Conservation (phyloP, 2,113 vertebrate genomes). For the Upupa epops region DNA sequence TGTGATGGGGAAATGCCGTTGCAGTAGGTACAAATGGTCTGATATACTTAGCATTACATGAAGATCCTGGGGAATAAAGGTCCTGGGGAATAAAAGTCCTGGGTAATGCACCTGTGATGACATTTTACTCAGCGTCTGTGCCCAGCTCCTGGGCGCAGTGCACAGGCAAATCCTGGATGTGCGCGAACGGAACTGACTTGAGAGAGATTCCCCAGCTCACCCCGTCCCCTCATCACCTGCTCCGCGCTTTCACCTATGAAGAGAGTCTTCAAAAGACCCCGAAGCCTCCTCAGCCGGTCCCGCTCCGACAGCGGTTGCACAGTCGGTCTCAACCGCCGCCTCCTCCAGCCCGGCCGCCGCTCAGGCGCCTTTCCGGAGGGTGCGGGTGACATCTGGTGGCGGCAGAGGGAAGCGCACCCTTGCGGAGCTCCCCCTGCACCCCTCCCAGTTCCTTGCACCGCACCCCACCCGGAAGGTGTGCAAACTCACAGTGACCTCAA, state of each 20-base stretch:
- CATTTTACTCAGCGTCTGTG: too few species aligned
- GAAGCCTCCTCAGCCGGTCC: too few species aligned
- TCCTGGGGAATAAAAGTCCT: too few species aligned
- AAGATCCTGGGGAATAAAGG: too few species aligned
- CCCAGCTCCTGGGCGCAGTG: not conserved
- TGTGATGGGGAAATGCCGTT: too few species aligned
- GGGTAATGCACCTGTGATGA: too few species aligned
- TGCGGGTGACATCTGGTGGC: constrained; percentile 79
- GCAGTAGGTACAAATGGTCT: too few species aligned
- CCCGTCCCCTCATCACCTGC: not conserved
- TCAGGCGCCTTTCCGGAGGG: constrained; percentile 23
- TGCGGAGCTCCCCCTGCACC: not conserved
- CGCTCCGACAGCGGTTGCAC: rapidly evolving
- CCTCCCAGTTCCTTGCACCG: too few species aligned
- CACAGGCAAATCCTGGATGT: not conserved
- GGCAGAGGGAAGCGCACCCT: not conserved
- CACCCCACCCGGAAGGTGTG: too few species aligned
- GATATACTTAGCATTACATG: too few species aligned
- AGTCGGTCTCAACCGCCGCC: rapidly evolving
- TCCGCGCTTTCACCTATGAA: not conserved
- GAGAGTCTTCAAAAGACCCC: not conserved
- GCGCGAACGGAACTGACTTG: not conserved
- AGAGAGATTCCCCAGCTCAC: not conserved
- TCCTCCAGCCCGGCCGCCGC: rapidly evolving
- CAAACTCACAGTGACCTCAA: too few species aligned